Evolutionary conservation across 1,140 invertebrate genomes (phyloP), one percentile per base, ranked within the genome.

Genomic region (Solenopsis invicta): DNA sequence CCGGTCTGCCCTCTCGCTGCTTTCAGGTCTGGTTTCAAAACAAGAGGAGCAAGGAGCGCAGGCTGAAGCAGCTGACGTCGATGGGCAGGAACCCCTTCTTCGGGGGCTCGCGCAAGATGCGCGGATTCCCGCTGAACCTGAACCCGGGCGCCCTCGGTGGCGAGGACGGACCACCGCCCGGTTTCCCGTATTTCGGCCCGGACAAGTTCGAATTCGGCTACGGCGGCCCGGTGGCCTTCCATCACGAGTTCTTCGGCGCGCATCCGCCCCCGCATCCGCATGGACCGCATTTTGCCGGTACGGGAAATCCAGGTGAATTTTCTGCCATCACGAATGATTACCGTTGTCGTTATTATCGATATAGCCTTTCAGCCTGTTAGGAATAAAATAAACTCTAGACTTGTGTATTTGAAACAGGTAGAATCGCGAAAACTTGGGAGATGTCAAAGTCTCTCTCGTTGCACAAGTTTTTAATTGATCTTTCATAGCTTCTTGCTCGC

Each of bases 11-110:
- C 48, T 8, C n/a, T 56, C n/a, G 48, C 24, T 54, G 24, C 13
- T 84, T 84, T 41, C 96, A 99, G 99, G 99, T 99, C 81, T 99
- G 99, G 99, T 99, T 99, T 96, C 99, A 99, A 96, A 99, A 99
- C 96, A 99, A 99, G 93, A 96, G 99, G 86, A 99, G 99, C 91
- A 99, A 99, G 96, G 99, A 99, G 96, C 96, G 99, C 86, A 97
- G 99, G 89, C 97, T 99, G 93, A 98, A 98, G 93, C 98, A 98
- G 93, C 96, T 98, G 90, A 98, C 98, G 75, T 98, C 98, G 82
- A 98, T 98, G 98, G 99, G 99, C 92, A 96, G 98, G 54, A 97
- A 97, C 61, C 98, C 98, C 18, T 98, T 98, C 96, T 98, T 98
- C 96, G 98, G 98, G 41, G 97, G 97, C 34, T 98, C 98, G 37